phyloP scores from a whole-genome alignment of 2,113 vertebrate genomes.

The Dolichallabes microphthalmus region DNA sequence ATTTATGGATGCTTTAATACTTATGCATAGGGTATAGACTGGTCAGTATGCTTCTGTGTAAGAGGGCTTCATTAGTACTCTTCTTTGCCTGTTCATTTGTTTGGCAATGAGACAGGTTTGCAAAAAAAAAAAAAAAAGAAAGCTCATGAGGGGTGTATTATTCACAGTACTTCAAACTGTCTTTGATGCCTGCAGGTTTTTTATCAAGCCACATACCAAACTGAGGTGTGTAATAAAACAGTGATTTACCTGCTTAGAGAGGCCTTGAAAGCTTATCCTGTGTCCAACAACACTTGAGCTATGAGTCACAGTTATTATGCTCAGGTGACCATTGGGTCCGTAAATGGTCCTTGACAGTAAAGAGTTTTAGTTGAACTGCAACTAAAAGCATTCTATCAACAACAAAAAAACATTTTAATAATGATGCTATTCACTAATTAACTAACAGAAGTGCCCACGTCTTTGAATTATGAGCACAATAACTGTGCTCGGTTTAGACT shows the following conservation, averaged over 20 bases:
- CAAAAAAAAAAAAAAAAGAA: too few relatives aligned
- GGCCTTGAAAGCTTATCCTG: constrained; percentile 46
- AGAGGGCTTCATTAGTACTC: not conserved
- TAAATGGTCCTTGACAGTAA: not conserved
- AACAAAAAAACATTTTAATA: not conserved
- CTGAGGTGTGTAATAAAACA: constrained; percentile 39
- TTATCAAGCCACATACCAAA: constrained; percentile 37
- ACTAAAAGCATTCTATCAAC: not conserved
- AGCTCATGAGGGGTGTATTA: too few relatives aligned
- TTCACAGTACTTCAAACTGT: constrained; percentile 43
- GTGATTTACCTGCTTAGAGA: constrained; percentile 45
- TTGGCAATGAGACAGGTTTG: not conserved
- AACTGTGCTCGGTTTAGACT: not conserved
- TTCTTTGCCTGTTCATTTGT: not conserved
- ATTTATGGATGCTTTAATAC: constrained; percentile 38
- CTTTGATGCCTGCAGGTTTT: constrained; percentile 50
- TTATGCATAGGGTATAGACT: constrained; percentile 22
- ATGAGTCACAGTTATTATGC: constrained; percentile 45
- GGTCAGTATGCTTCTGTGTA: constrained; percentile 2
- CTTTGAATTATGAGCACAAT: not conserved
- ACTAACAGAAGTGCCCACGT: not conserved
- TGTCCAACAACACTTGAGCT: constrained; percentile 41
- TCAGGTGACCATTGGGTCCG: not conserved
- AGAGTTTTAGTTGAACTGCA: constrained; percentile 3
- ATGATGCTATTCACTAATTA: not conserved